phyloP scores from a whole-genome alignment of 1,140 invertebrate genomes.

The Glossosoma conforme region DNA sequence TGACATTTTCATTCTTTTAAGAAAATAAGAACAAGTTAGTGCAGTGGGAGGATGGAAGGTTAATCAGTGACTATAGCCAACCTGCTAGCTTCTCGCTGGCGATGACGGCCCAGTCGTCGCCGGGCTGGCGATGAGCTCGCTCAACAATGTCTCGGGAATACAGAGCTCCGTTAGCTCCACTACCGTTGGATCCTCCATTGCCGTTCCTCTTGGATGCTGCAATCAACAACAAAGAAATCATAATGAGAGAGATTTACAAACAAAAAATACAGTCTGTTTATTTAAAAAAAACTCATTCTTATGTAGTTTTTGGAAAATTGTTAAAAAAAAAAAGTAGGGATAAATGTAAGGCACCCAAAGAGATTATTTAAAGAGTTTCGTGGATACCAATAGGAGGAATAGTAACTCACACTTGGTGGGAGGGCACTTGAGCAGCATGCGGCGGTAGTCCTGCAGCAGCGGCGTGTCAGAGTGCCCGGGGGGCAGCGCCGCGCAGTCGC shows the following conservation, averaged over 20 bases:
- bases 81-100: constrained; percentile 45
- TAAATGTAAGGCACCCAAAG: too few relatives aligned
- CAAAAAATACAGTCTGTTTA: too few relatives aligned
- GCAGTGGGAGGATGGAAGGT: not conserved
- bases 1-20: not conserved
- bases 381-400: not conserved
- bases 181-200: constrained; percentile 17
- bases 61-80: too few relatives aligned
- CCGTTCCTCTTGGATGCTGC: constrained; percentile 27
- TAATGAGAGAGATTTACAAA: too few relatives aligned
- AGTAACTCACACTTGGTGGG: constrained; percentile 35
- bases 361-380: too few relatives aligned
- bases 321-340: too few relatives aligned
- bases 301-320: too few relatives aligned
- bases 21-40: not conserved
- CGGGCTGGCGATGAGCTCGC: constrained; percentile 45
- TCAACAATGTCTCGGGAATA: constrained; percentile 57
- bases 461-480: constrained; percentile 60
- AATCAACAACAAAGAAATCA: too few relatives aligned
- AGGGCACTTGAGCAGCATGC: constrained; percentile 53
- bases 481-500: constrained; percentile 72
- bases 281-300: too few relatives aligned
- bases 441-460: constrained; percentile 78
- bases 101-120: constrained; percentile 64
- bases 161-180: constrained; percentile 11